These are phyloP conservation scores for Orcinus orca DNA, from an alignment of 2,113 vertebrate genomes.

Conservation along the genomic window DNA sequence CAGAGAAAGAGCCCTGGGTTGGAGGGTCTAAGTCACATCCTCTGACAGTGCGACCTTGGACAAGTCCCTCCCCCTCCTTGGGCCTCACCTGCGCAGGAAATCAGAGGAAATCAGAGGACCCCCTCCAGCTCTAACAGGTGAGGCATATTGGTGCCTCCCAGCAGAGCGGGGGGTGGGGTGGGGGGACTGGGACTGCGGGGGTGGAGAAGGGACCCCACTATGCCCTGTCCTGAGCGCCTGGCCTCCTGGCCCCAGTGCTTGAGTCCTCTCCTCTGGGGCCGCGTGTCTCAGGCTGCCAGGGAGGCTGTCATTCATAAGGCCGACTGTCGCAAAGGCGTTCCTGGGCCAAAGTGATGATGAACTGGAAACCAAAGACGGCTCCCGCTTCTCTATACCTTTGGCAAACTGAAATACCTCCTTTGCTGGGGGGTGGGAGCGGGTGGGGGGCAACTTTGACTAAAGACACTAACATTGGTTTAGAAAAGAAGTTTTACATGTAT, in stretches of 20 bases:
- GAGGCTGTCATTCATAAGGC: not conserved
- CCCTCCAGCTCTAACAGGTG: not conserved
- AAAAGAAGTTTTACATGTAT: not conserved
- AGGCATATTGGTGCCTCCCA: not conserved
- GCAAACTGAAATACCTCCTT: not conserved
- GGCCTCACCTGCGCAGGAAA: not conserved
- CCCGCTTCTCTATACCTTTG: not conserved
- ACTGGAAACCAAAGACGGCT: not conserved
- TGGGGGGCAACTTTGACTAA: not conserved
- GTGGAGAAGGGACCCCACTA: not conserved
- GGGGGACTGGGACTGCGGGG: not conserved
- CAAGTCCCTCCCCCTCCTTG: not conserved
- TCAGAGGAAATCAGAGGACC: not conserved
- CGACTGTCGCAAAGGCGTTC: not conserved
- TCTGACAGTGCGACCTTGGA: not conserved
- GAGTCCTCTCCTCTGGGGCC: not conserved
- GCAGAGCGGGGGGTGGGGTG: not conserved
- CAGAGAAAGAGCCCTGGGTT: not conserved
- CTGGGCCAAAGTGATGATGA: not conserved
- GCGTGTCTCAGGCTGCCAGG: fast-evolving
- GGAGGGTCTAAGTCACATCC: not conserved
- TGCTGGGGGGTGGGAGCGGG: not conserved
- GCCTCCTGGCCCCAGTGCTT: fast-evolving
- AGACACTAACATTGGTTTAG: not conserved
- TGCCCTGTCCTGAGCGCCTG: not conserved